phyloP scores from a whole-genome alignment of 2,888 invertebrate species.

The Tetranychus piercei region DNA sequence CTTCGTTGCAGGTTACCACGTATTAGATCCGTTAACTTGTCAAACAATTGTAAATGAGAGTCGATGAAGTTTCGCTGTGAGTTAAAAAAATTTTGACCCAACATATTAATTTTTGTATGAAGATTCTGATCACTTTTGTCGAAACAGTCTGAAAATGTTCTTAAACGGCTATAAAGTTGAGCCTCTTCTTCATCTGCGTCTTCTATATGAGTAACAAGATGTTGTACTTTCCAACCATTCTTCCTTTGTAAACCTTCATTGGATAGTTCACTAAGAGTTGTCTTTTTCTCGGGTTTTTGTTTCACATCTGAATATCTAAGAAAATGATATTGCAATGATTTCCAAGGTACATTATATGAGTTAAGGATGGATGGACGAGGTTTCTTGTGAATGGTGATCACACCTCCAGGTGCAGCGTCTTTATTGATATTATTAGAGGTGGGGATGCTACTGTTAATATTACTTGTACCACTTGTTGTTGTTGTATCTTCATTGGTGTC shows the following conservation, averaged over 20 bases:
- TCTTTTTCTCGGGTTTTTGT: slow-evolving; percentile 64
- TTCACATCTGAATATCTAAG: slow-evolving; percentile 60
- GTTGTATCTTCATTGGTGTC: neutral
- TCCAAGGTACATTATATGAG: slow-evolving; percentile 49
- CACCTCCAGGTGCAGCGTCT: slow-evolving; percentile 10
- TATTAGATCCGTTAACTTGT: slow-evolving; percentile 21
- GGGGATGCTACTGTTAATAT: neutral
- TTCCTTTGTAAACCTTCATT: slow-evolving; percentile 71
- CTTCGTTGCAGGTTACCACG: slow-evolving; percentile 75
- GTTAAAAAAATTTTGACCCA: slow-evolving; percentile 1
- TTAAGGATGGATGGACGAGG: slow-evolving; percentile 36
- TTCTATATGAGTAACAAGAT: slow-evolving; percentile 77
- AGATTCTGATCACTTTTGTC: slow-evolving; percentile 16
- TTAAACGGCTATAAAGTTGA: slow-evolving; percentile 10
- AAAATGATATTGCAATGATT: slow-evolving; percentile 55
- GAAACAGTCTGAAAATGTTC: slow-evolving; percentile 15
- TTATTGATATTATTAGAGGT: neutral
- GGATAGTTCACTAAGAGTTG: slow-evolving; percentile 69
- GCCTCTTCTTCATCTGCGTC: slow-evolving; percentile 42
- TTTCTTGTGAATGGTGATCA: slow-evolving; percentile 21
- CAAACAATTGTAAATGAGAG: slow-evolving; percentile 10
- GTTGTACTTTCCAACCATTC: slow-evolving; percentile 85
- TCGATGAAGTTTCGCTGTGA: neutral
- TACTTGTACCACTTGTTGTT: neutral
- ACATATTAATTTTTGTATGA: slow-evolving; percentile 2